Percentiles rank a stretch among this genome's conserved stretches.
phyloP scores from a whole-genome alignment of 2,113 vertebrate species.

The Mesoclemmys tuberculata region DNA sequence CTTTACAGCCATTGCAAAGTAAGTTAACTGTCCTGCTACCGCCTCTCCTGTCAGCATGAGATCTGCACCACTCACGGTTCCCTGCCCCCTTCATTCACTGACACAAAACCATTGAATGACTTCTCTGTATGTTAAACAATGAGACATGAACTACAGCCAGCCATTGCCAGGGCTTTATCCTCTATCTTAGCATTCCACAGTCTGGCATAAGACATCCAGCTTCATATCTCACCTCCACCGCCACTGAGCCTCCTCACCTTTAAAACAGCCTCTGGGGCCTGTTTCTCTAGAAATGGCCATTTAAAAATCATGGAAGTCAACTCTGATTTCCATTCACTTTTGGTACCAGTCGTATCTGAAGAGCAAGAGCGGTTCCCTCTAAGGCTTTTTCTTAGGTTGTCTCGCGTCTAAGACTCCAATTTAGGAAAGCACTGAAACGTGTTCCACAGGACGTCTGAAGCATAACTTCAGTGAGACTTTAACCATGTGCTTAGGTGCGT shows the following conservation, averaged over 20 bases:
- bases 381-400: background rate
- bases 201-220: background rate
- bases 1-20: conserved; percentile 94
- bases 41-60: background rate
- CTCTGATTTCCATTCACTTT: background rate
- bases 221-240: background rate
- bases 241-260: background rate
- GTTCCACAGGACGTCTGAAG: rapidly evolving
- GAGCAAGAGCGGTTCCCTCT: background rate
- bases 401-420: background rate
- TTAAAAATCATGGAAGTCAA: background rate
- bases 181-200: background rate
- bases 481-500: background rate
- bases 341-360: background rate
- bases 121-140: no score
- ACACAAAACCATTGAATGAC: background rate
- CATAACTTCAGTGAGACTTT: background rate
- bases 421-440: background rate
- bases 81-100: background rate
- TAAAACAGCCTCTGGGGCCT: background rate
- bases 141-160: no score
- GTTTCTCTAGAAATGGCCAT: background rate
- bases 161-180: no score
- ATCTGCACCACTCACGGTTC: rapidly evolving
- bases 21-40: conserved; percentile 48